These are phyloP conservation scores for Brienomyrus longianalis DNA, from an alignment of 2,113 vertebrate species.

Conservation along the genomic window DNA sequence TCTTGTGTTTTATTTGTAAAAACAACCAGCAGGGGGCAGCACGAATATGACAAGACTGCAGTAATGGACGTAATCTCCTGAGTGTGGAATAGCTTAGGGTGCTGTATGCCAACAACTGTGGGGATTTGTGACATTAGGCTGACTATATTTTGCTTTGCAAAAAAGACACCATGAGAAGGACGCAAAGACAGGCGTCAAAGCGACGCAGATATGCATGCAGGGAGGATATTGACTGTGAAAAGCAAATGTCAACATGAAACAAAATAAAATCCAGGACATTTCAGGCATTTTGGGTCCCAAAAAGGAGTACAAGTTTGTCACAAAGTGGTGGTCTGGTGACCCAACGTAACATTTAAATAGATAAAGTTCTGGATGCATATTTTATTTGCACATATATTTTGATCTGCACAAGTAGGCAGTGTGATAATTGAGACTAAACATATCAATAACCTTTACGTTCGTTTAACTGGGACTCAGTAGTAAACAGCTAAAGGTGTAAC, in stretches of 20 bases:
- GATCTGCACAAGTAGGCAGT: neutral
- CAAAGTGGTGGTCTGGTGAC: neutral
- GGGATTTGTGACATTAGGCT: neutral
- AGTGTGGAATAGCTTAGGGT: neutral
- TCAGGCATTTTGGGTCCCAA: neutral
- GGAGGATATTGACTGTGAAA: neutral
- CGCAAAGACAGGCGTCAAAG: neutral
- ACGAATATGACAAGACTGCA: neutral
- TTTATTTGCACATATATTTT: neutral
- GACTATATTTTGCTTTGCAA: neutral
- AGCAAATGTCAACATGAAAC: neutral
- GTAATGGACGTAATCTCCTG: neutral
- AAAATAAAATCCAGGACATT: neutral
- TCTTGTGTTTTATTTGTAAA: neutral
- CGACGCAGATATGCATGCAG: neutral
- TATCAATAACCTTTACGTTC: neutral
- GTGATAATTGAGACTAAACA: neutral
- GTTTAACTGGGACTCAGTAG: neutral
- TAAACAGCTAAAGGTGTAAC: neutral
- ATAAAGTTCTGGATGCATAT: neutral
- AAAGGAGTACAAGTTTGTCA: neutral
- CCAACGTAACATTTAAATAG: neutral
- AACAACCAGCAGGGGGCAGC: slow-evolving; percentile 1
- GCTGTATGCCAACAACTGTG: neutral
- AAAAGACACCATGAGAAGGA: neutral